Evolutionary conservation across 2,113 vertebrate species (phyloP).

Genomic region (Crotalus tigris): DNA sequence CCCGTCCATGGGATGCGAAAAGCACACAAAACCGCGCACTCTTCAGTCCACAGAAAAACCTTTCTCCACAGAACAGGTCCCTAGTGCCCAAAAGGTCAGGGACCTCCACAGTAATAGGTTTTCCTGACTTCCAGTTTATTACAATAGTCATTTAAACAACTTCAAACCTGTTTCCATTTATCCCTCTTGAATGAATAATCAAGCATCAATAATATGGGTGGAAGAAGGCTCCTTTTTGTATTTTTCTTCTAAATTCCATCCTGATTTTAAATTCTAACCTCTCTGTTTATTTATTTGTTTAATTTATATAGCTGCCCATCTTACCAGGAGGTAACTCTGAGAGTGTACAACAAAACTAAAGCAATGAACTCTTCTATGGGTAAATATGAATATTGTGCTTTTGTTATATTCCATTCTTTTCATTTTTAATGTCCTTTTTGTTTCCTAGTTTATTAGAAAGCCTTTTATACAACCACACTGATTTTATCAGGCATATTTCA

Average conservation of each 20-base stretch:
- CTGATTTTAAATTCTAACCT: neutral
- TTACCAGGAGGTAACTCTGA: neutral
- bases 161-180: neutral
- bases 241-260: neutral
- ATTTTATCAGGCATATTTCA: neutral
- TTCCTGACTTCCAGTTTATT: neutral
- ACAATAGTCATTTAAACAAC: neutral
- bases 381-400: neutral
- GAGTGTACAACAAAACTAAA: neutral
- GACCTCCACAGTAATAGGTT: neutral
- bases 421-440: neutral
- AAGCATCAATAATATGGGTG: neutral
- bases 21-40: too few species aligned
- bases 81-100: too few species aligned
- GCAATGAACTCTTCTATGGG: neutral
- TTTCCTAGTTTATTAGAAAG: neutral
- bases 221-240: neutral
- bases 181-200: neutral
- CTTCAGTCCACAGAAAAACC: too few species aligned
- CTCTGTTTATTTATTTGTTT: neutral
- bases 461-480: neutral
- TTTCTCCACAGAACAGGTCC: too few species aligned
- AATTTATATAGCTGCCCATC: neutral
- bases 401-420: neutral
- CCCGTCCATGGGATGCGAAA: too few species aligned